These are phyloP conservation scores for Aplocera efformata DNA, from an alignment of 2,888 invertebrate genomes.

Conservation along the genomic window DNA sequence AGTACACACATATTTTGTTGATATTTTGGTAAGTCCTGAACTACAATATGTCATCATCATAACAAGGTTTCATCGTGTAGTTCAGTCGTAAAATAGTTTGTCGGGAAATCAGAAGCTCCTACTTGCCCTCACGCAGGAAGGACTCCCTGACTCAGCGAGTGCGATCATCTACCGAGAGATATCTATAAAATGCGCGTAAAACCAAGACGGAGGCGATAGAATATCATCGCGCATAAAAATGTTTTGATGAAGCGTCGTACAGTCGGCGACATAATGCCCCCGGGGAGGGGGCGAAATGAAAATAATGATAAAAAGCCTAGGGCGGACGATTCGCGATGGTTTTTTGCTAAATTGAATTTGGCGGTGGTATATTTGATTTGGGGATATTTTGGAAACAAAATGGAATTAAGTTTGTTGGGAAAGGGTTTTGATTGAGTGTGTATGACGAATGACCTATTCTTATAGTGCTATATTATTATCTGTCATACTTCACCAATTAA, in stretches of 20 bases:
- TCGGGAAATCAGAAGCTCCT: conserved; percentile 1
- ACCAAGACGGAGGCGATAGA: conserved; percentile 13
- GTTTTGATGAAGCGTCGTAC: conserved; percentile 27
- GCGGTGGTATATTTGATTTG: conserved; percentile 18
- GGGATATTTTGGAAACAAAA: conserved; percentile 15
- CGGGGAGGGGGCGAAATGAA: conserved; percentile 22
- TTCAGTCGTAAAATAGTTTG: no score
- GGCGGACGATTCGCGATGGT: conserved; percentile 25
- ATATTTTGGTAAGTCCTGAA: not conserved
- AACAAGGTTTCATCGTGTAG: not conserved
- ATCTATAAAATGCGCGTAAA: conserved; percentile 20
- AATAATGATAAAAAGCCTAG: conserved; percentile 32
- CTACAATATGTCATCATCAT: conserved; percentile 4
- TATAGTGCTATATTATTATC: no score
- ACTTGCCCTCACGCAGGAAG: conserved; percentile 4
- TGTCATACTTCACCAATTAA: no score
- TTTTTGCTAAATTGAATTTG: conserved; percentile 25
- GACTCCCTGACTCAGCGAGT: conserved; percentile 10
- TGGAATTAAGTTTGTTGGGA: conserved; percentile 5
- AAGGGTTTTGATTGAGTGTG: conserved; percentile 5
- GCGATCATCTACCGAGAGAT: conserved; percentile 10
- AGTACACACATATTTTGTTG: no score
- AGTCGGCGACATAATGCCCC: conserved; percentile 23
- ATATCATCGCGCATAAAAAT: conserved; percentile 23
- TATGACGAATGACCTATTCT: not conserved